These are phyloP conservation scores for Thalassaphorura encarpata DNA, from an alignment of 1,140 invertebrate genomes.

Conservation along the genomic window DNA sequence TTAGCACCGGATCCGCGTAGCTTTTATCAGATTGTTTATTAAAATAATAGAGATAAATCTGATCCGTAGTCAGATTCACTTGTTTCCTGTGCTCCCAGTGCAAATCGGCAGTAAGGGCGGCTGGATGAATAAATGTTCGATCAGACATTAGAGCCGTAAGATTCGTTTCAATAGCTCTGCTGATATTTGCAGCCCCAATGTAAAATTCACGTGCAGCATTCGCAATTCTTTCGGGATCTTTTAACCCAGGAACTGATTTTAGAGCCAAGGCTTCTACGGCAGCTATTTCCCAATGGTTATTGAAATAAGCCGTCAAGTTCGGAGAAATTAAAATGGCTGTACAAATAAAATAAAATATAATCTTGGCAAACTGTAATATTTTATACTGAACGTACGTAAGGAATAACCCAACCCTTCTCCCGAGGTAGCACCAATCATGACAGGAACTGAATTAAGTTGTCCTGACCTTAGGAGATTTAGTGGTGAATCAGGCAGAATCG, in stretches of 20 bases:
- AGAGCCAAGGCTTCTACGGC: too few relatives aligned
- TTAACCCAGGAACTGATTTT: neutral
- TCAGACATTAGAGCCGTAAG: slow-evolving; percentile 42
- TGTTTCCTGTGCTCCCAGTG: neutral
- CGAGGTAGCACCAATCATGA: slow-evolving; percentile 15
- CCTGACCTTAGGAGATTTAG: slow-evolving; percentile 6
- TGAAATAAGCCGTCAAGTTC: neutral
- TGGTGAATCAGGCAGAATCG: slow-evolving; percentile 20
- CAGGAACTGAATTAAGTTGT: slow-evolving; percentile 7
- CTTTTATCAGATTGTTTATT: slow-evolving; percentile 7
- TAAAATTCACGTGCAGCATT: slow-evolving; percentile 42
- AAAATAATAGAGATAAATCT: slow-evolving; percentile 19
- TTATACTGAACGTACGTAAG: neutral
- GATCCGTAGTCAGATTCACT: neutral
- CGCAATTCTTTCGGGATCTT: neutral
- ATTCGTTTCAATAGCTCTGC: slow-evolving; percentile 41
- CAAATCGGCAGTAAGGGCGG: neutral
- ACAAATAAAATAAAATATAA: neutral
- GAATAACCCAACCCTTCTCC: slow-evolving; percentile 4
- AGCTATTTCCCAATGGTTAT: neutral
- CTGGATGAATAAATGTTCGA: slow-evolving; percentile 3
- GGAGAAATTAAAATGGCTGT: neutral
- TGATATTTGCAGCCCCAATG: slow-evolving; percentile 42
- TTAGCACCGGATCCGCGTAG: slow-evolving; percentile 1
- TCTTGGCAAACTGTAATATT: neutral